These are phyloP conservation scores for Danio choprae DNA, from an alignment of 2,797 vertebrate genomes.

Conservation along the genomic window DNA sequence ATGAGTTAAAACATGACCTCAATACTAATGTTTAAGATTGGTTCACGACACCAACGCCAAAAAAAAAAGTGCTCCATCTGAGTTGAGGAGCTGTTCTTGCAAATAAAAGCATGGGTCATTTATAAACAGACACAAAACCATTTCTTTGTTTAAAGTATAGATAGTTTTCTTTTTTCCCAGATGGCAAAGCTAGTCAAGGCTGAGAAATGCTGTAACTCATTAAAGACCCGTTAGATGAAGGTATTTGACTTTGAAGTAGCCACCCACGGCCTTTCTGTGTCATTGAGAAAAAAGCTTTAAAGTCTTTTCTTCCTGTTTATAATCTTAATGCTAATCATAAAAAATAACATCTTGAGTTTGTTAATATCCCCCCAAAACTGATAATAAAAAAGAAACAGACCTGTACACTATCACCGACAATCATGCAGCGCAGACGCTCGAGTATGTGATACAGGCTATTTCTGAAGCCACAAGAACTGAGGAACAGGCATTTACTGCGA, in stretches of 20 bases:
- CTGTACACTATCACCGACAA: slow-evolving; percentile 60
- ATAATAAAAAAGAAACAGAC: slow-evolving; percentile 62
- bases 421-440: slow-evolving; percentile 42
- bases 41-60: slow-evolving; percentile 7
- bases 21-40: too few relatives aligned
- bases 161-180: slow-evolving; percentile 71
- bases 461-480: slow-evolving; percentile 58
- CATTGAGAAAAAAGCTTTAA: slow-evolving; percentile 79
- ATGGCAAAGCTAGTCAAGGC: slow-evolving; percentile 83
- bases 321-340: slow-evolving; percentile 78
- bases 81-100: slow-evolving; percentile 60
- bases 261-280: slow-evolving; percentile 81
- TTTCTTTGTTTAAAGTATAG: slow-evolving; percentile 68
- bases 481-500: slow-evolving; percentile 43
- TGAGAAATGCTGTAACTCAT: slow-evolving; percentile 84
- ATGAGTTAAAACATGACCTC: too few relatives aligned
- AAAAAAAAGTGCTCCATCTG: slow-evolving; percentile 56
- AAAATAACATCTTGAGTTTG: slow-evolving; percentile 82
- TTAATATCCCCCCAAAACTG: slow-evolving; percentile 60
- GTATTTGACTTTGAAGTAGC: slow-evolving; percentile 84
- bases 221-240: slow-evolving; percentile 74
- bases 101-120: slow-evolving; percentile 65
- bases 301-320: slow-evolving; percentile 70
- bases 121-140: slow-evolving; percentile 71
- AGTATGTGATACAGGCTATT: slow-evolving; percentile 57